Base-by-base conservation (phyloP, 2,113 vertebrate genomes). In the Pleuronectes platessa region DNA sequence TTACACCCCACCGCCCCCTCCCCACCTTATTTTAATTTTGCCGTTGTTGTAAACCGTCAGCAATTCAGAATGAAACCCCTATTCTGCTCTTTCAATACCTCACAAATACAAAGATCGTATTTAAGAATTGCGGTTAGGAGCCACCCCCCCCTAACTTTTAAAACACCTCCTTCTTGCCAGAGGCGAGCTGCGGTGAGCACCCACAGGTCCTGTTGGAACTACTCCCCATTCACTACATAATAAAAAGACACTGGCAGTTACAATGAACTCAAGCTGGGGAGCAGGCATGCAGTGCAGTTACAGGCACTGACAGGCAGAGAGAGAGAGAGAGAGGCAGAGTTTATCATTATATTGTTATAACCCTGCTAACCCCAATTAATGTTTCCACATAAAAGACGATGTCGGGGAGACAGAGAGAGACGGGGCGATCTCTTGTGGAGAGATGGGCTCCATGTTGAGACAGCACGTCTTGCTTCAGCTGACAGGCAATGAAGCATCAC, bases 401-500 rank as follows among this genome's bases (percentile, higher is more conserved):
- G 49, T 35, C 24, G 37, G 58, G 51, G 68, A 0, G 21, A 26
- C 9, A 35, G 13, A 23, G 3, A 63, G 8, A 59, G 74, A 54
- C 23, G 4, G 62, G 61, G 18, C 35, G 73, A 77, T 74, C 68
- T 73, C 51, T 74, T 45, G 72, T 40, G 54, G 31, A 23, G 66
- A 66, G 54, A 61, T 54, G 58, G 21, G 21, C 69, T 70, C 27
- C 0, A 24, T 37, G 67, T 82, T 61, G 61, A 71, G 54, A 73
- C 31, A 47, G 49, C 37, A 9, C 20, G 13, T 64, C 62, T 45
- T 49, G 77, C 78, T 78, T 82, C 72, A 78, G 74, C 68, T 78
- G 75, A 75, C 45, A 23, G 61, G 70, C 74, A 84, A 88, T 87
- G 68, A 85, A 84, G 84, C 78, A 8, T 8, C 2, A 5, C 27